Evolutionary conservation across 2,888 invertebrate species (phyloP).

Genomic region (Lydus trimaculatus): DNA sequence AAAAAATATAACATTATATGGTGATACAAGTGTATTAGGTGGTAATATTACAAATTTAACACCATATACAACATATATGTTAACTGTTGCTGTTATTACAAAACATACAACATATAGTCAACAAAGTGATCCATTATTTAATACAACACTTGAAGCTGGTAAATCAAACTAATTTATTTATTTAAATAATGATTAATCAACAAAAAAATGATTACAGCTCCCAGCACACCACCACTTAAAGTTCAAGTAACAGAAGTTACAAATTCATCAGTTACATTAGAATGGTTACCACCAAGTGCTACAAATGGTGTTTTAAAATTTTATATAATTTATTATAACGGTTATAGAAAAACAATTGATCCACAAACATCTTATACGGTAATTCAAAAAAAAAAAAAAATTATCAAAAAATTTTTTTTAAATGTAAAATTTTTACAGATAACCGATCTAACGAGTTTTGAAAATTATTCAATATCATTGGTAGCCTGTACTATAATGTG

Average conservation of each 20-base stretch:
- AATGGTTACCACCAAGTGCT: slow-evolving; percentile 74
- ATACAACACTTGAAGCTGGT: slow-evolving; percentile 76
- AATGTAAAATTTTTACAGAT: slow-evolving; percentile 38
- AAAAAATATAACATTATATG: slow-evolving; percentile 58
- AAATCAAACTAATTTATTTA: slow-evolving; percentile 45
- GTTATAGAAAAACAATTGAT: slow-evolving; percentile 18
- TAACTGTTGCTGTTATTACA: slow-evolving; percentile 72
- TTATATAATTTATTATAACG: slow-evolving; percentile 60
- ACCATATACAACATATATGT: slow-evolving; percentile 78
- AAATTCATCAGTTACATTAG: slow-evolving; percentile 68
- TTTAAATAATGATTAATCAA: slow-evolving; percentile 15
- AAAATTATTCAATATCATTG: slow-evolving; percentile 73
- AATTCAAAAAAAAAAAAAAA: slow-evolving; percentile 4
- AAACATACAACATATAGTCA: slow-evolving; percentile 64
- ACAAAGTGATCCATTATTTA: slow-evolving; percentile 67
- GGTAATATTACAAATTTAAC: slow-evolving; percentile 70
- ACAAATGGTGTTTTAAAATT: slow-evolving; percentile 77
- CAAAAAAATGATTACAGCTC: slow-evolving; percentile 58
- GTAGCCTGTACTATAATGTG: slow-evolving; percentile 76
- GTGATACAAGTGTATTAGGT: slow-evolving; percentile 63
- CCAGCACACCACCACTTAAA: slow-evolving; percentile 65
- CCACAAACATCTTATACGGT: slow-evolving; percentile 14
- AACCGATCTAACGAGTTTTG: slow-evolving; percentile 65
- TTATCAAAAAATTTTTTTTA: neutral
- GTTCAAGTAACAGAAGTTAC: slow-evolving; percentile 67